Evolutionary conservation across 2,888 invertebrate species (phyloP).

Genomic region (Drosophila greeni): DNA sequence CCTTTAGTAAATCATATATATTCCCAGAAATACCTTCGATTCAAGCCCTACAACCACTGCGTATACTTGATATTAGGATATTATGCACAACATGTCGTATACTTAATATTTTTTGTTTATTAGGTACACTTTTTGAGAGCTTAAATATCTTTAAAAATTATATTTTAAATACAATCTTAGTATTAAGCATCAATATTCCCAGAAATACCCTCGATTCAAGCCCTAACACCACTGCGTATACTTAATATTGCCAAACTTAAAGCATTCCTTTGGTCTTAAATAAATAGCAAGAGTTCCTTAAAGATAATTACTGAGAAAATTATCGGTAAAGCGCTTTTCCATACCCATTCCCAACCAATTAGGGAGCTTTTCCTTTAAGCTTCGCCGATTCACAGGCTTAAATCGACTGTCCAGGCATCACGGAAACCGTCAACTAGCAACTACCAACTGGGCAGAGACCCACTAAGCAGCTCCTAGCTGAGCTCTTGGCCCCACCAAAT

Average conservation of each 20-base stretch:
- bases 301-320: neutral
- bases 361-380: conserved; percentile 1
- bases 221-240: neutral
- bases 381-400: neutral
- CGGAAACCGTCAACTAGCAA: conserved; percentile 52
- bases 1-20: neutral
- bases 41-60: neutral
- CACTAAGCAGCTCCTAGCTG: conserved; percentile 28
- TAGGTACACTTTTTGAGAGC: neutral
- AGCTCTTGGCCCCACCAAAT: conserved; percentile 11
- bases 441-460: conserved; percentile 42
- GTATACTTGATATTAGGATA: conserved; percentile 20
- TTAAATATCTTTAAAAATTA: neutral
- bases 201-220: neutral
- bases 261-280: neutral
- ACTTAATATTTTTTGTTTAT: neutral
- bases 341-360: neutral
- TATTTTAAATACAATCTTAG: neutral
- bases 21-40: neutral
- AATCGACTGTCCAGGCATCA: conserved; percentile 2
- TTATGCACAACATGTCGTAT: neutral
- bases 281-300: accelerated
- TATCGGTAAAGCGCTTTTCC: no score
- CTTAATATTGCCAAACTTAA: neutral
- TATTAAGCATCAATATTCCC: neutral